Evolutionary conservation across 2,797 vertebrate genomes (phyloP).

Genomic region (Denticeps clupeoides): DNA sequence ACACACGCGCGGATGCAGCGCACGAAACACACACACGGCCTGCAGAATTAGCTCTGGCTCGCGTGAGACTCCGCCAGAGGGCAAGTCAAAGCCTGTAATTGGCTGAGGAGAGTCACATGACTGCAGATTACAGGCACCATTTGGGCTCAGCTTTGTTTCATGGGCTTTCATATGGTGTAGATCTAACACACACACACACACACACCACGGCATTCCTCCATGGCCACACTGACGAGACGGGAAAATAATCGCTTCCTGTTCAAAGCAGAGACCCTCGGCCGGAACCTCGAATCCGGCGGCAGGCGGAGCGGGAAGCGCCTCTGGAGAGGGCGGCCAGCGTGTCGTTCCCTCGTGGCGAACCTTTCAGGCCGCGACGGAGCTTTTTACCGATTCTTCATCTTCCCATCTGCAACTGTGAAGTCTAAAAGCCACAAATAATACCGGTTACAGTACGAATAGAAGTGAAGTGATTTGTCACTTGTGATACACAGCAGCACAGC

Average conservation of each 20-base stretch:
- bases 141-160: conserved; percentile 59
- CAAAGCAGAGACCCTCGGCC: conserved; percentile 8
- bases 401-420: too few species aligned
- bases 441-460: too few species aligned
- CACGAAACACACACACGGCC: conserved; percentile 15
- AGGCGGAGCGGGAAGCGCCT: too few species aligned
- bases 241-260: conserved; percentile 3
- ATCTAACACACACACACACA: conserved; percentile 61
- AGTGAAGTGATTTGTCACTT: too few species aligned
- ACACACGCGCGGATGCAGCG: conserved; percentile 13
- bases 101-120: conserved; percentile 54
- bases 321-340: too few species aligned
- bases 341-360: too few species aligned
- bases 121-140: conserved; percentile 48
- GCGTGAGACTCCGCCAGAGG: conserved; percentile 48
- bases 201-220: conserved; percentile 58
- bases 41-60: conserved; percentile 40
- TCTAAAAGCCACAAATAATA: too few species aligned
- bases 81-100: conserved; percentile 45
- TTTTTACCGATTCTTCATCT: too few species aligned
- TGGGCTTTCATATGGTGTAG: conserved; percentile 68
- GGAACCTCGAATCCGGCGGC: too few species aligned
- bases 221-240: conserved; percentile 29
- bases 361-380: too few species aligned
- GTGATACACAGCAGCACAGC: too few species aligned